Evolutionary conservation across 2,113 vertebrate species (phyloP).

Genomic region (Lontra canadensis): DNA sequence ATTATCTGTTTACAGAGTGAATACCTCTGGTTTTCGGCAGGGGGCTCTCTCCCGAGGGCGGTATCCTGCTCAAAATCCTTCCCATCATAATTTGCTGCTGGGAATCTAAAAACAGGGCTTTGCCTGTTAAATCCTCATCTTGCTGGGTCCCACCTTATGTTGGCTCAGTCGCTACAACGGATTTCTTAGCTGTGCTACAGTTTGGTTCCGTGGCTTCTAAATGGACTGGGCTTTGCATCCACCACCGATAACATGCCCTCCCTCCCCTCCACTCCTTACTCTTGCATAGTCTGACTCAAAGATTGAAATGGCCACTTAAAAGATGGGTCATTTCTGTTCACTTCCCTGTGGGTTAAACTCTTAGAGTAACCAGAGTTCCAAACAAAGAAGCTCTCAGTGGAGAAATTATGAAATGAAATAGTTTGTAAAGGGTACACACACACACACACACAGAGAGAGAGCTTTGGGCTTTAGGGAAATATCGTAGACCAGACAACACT

Average conservation of each 20-base stretch:
- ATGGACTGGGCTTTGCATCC: not conserved
- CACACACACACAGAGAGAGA: not conserved
- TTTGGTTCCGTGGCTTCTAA: not conserved
- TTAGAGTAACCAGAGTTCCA: not conserved
- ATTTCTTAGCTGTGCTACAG: not conserved
- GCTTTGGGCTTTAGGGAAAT: not conserved
- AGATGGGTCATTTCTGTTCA: not conserved
- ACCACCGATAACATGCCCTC: accelerated
- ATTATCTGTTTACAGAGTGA: not conserved
- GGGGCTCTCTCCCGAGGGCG: not conserved
- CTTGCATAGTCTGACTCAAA: not conserved
- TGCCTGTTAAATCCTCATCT: not conserved
- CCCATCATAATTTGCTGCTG: not conserved
- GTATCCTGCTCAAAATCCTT: not conserved
- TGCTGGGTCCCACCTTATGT: not conserved
- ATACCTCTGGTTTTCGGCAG: not conserved
- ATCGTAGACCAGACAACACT: not conserved
- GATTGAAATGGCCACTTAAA: not conserved
- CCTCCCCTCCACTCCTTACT: not conserved
- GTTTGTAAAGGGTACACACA: not conserved
- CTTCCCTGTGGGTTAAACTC: not conserved
- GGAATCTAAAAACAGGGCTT: constrained; percentile 36
- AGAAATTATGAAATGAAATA: not conserved
- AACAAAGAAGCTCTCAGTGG: not conserved
- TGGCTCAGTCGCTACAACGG: not conserved